Percentiles rank a stretch among this genome's conserved stretches.
Conservation (phyloP, 2,888 invertebrate genomes). For the Scaptomyza flava region DNA sequence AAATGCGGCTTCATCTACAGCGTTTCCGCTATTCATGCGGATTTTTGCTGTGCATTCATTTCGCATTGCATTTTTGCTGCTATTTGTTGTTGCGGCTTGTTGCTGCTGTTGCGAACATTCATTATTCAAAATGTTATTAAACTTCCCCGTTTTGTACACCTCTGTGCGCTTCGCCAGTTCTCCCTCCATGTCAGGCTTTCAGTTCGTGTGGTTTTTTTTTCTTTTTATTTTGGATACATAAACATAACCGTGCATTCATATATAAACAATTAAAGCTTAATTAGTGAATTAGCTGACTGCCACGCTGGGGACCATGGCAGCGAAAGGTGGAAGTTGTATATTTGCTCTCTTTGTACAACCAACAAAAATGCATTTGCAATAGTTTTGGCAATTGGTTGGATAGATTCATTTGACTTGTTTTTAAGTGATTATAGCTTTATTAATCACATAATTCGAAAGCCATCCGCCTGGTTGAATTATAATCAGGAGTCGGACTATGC, state of each 20-base stretch:
- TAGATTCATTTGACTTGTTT: slow-evolving; percentile 16
- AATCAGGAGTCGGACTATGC: background rate
- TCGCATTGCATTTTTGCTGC: slow-evolving; percentile 51
- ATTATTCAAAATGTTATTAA: slow-evolving; percentile 74
- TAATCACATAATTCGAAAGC: background rate
- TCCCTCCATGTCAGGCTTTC: slow-evolving; percentile 38
- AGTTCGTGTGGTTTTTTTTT: slow-evolving; percentile 43
- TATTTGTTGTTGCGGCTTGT: slow-evolving; percentile 28
- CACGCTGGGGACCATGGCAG: slow-evolving; percentile 60
- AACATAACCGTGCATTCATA: background rate
- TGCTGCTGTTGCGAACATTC: slow-evolving; percentile 42
- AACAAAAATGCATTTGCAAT: slow-evolving; percentile 29
- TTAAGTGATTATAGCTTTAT: slow-evolving; percentile 4
- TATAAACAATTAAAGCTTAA: slow-evolving; percentile 62
- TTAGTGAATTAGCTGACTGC: slow-evolving; percentile 58
- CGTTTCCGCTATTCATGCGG: slow-evolving; percentile 73
- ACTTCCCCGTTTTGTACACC: slow-evolving; percentile 69
- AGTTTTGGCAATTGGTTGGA: slow-evolving; percentile 24
- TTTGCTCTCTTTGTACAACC: slow-evolving; percentile 33
- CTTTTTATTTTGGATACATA: slow-evolving; percentile 31
- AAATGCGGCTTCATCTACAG: slow-evolving; percentile 63
- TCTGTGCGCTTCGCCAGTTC: slow-evolving; percentile 54
- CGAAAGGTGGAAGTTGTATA: slow-evolving; percentile 74
- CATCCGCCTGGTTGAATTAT: background rate
- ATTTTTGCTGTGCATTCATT: slow-evolving; percentile 65